Percentiles rank a stretch among this genome's conserved stretches.
These are phyloP conservation scores for Argyrosomus regius DNA, from an alignment of 2,797 vertebrate species.

Conservation along the genomic window DNA sequence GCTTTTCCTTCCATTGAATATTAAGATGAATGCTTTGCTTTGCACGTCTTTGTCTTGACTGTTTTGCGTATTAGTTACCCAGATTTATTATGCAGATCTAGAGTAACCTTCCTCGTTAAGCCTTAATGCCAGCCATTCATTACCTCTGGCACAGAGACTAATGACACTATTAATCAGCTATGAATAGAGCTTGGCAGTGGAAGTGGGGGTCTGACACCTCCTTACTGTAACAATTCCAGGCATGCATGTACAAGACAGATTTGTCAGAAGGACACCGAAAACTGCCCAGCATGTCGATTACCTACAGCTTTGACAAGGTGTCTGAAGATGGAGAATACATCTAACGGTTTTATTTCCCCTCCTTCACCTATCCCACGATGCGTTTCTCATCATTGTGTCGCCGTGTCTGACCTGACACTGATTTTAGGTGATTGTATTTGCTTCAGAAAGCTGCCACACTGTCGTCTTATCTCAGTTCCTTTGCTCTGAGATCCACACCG, in stretches of 20 bases:
- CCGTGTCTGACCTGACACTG: neutral
- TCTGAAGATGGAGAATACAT: conserved; percentile 14
- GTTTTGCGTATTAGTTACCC: conserved; percentile 60
- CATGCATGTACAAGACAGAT: conserved; percentile 73
- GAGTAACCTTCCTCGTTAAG: conserved; percentile 83
- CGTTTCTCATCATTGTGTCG: neutral
- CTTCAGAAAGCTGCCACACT: neutral
- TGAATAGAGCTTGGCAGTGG: conserved; percentile 74
- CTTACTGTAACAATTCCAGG: conserved; percentile 75
- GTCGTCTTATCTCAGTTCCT: neutral
- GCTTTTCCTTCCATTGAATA: conserved; percentile 34
- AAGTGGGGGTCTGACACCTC: conserved; percentile 66
- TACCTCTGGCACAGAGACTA: conserved; percentile 80
- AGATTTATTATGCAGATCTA: conserved; percentile 78
- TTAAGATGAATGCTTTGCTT: conserved; percentile 59
- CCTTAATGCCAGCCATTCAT: conserved; percentile 83
- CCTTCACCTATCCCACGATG: conserved; percentile 4
- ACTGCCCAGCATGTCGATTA: conserved; percentile 62
- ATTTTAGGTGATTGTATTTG: conserved; percentile 20
- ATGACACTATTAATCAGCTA: conserved; percentile 84
- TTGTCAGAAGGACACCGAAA: conserved; percentile 68
- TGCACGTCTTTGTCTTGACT: conserved; percentile 62
- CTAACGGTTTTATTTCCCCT: conserved; percentile 22
- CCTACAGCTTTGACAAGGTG: conserved; percentile 44
- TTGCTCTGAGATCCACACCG: neutral